Conservation (phyloP, 2,113 vertebrate genomes). For the Sylvia atricapilla region DNA sequence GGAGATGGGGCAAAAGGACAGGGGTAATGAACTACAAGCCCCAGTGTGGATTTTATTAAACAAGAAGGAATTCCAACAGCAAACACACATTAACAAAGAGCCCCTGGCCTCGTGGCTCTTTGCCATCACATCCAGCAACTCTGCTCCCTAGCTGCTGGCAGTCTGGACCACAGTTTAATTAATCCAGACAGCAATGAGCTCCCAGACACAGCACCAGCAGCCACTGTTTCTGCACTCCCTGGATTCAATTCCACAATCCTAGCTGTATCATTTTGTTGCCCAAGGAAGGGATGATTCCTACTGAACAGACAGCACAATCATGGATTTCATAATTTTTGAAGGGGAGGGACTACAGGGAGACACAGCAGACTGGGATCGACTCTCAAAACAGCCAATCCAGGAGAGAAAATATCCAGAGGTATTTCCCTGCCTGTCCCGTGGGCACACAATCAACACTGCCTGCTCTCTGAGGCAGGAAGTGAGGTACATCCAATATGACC, state of each 20-base stretch:
- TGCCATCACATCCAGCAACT: neutral
- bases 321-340: neutral
- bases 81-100: neutral
- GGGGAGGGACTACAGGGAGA: neutral
- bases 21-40: neutral
- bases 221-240: neutral
- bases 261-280: neutral
- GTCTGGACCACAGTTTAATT: neutral
- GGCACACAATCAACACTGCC: neutral
- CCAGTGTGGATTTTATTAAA: slow-evolving; percentile 4
- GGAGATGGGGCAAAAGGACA: neutral
- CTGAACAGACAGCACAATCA: neutral
- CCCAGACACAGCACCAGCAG: neutral
- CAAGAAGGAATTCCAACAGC: neutral
- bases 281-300: neutral
- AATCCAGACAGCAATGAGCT: neutral
- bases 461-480: neutral
- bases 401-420: neutral
- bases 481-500: neutral
- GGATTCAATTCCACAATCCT: neutral
- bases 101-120: neutral
- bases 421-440: neutral
- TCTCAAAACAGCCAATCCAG: neutral
- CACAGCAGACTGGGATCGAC: accelerated
- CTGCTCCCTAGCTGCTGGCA: neutral